Evolutionary conservation across 2,797 vertebrate species (phyloP), one percentile per base, ranked within the genome.

Genomic region (Lagodon rhomboides): DNA sequence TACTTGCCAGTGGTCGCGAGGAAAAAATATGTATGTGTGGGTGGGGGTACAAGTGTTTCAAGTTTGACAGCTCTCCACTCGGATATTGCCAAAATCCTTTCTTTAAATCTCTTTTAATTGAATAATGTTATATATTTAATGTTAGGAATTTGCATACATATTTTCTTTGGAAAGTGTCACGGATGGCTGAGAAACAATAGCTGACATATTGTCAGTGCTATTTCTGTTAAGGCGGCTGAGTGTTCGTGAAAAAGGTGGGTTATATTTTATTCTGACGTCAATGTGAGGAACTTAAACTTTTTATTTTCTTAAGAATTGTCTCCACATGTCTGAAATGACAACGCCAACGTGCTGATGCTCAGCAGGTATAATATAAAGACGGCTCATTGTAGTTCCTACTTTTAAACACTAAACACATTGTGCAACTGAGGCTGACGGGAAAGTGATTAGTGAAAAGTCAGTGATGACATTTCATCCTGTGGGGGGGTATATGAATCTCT

Each of bases 41-140:
- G 30, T 59, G 73, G 38, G 22, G 2, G 44, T 51, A 11, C 1
- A 56, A 46, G 51, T 65, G 56, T 68, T 79, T 82, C 4, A 74
- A 56, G 54, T 80, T 51, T 75, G 68, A 85, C 73, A 77, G 69
- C 58, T 75, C 79, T 75, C 47, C 51, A 11, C 30, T 23, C 30
- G 0, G 1, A 59, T 58, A 61, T 49, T 64, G 73, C 72, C 46
- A 73, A 76, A 54, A 51, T 18, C 50, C 66, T 77, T 56, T 71
- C 7, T 20, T 73, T 15, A 68, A 51, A 74, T 16, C 20, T 79
- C 78, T 79, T 80, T 78, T 71, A 74, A 77, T 80, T 73, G 53
- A 83, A 69, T 63, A 17, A 78, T 51, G n/a, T 67, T 25, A 49
- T 12, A 56, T 55, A 59, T 16, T 23, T 80, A 51, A 41, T 53